phyloP scores from a whole-genome alignment of 2,797 vertebrate species.

The Scomberomorus guttatus region DNA sequence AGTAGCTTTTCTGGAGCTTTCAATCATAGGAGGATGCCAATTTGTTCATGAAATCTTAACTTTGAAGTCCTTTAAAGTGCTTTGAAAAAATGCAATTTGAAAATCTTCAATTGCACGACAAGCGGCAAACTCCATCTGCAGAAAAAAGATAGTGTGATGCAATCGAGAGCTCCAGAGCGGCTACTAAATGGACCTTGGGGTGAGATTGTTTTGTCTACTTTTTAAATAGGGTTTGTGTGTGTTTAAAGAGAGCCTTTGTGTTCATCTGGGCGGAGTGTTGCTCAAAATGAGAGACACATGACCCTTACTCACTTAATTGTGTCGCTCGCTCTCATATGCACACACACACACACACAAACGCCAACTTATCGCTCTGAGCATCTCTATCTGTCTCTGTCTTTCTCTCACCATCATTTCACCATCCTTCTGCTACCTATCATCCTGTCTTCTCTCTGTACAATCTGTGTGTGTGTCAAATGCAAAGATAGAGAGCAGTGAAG shows the following conservation, averaged over 20 bases:
- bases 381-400: conserved; percentile 23
- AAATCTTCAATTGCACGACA: too few species aligned
- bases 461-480: conserved; percentile 1
- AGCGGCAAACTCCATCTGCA: too few species aligned
- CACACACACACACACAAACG: conserved; percentile 7
- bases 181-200: too few species aligned
- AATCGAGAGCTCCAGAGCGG: too few species aligned
- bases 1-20: too few species aligned
- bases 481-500: background rate
- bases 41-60: too few species aligned
- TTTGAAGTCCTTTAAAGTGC: too few species aligned
- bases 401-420: conserved; percentile 21
- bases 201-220: too few species aligned
- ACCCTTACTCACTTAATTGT: conserved; percentile 5
- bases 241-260: conserved; percentile 1
- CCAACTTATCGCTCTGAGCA: background rate
- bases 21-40: too few species aligned
- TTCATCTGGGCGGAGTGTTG: conserved; percentile 45
- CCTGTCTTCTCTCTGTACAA: conserved; percentile 35
- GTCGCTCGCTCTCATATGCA: conserved; percentile 1
- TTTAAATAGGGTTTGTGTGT: too few species aligned
- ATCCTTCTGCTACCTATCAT: conserved; percentile 32
- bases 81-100: too few species aligned
- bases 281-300: conserved; percentile 61
- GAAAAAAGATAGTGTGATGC: too few species aligned